Evolutionary conservation across 2,113 vertebrate genomes (phyloP).

Genomic region (Chrysochloris asiatica): DNA sequence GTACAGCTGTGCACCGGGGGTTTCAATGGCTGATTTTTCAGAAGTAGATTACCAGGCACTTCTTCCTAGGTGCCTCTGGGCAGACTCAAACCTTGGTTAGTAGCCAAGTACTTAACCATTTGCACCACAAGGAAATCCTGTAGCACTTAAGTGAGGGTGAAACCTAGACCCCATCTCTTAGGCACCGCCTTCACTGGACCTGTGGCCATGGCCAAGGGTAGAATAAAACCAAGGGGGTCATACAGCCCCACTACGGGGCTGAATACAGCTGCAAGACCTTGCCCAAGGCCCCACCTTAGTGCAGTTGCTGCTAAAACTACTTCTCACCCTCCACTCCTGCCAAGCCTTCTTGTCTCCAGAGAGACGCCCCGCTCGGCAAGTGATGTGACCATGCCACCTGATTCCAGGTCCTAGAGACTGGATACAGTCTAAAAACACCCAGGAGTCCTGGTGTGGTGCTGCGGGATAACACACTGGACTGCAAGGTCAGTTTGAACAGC

Average conservation of each 20-base stretch:
- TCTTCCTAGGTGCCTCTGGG: not conserved
- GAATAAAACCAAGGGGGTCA: not conserved
- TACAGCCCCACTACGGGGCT: not conserved
- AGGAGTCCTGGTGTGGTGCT: too few relatives aligned
- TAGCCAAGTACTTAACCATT: not conserved
- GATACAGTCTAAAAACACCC: not conserved
- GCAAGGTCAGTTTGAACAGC: too few relatives aligned
- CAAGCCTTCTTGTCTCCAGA: too few relatives aligned
- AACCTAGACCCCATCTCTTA: not conserved
- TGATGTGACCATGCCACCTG: too few relatives aligned
- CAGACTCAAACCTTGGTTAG: not conserved
- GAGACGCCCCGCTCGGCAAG: too few relatives aligned
- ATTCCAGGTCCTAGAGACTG: too few relatives aligned
- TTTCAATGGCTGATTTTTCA: not conserved
- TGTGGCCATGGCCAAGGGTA: rapidly evolving
- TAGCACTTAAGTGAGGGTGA: not conserved
- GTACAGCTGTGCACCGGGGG: not conserved
- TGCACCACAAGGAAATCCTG: not conserved
- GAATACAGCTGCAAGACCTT: not conserved
- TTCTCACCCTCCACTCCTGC: not conserved
- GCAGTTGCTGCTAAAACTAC: not conserved
- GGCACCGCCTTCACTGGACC: not conserved
- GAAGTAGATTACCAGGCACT: not conserved
- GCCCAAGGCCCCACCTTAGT: not conserved
- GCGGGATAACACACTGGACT: too few relatives aligned